Base-by-base conservation (phyloP, 2,113 vertebrate species). In the Vulpes lagopus region DNA sequence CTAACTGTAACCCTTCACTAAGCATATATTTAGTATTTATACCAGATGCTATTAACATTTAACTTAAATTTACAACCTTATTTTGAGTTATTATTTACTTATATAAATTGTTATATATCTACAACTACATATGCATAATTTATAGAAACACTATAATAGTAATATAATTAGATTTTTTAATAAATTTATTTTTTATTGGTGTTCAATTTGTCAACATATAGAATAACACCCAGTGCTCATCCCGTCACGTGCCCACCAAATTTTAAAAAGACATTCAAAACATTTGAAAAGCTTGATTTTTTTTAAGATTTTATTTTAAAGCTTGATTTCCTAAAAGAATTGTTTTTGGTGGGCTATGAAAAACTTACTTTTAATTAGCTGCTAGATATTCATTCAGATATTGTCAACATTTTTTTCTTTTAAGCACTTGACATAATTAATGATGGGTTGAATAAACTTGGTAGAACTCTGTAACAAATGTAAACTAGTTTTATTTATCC, bases 291-390 rank as follows among this genome's bases (percentile, higher is more conserved):
- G 57, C 20, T 62, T 71, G 57, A 55, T 91, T 74, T 43, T 43
- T 43, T 43, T 43, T 43, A 43, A 43, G 43, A 43, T 43, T 43
- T 43, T 43, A 43, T 43, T 43, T 43, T 43, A 43, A 43, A 43
- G 43, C 43, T 43, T 43, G 43, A 43, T 43, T 43, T 43, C 22
- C 90, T 85, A 73, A 80, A 91, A 73, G 60, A 81, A 35, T 8
- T 67, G 8, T 43, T 65, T 91, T 89, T 79, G 19, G 35, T 51
- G 32, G 78, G 22, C 71, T 55, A 87, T 25, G 5, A 76, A 79
- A 93, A 86, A 88, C 59, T 49, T 67, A 96, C 82, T 95, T 85
- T 83, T 83, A 79, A 69, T 38, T 78, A 90, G 60, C 53, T 57
- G 11, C 4, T 73, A 80, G 30, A 79, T 82, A 89, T 60, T 60